Conservation (phyloP, 1,140 invertebrate genomes). For the Pinna nobilis region DNA sequence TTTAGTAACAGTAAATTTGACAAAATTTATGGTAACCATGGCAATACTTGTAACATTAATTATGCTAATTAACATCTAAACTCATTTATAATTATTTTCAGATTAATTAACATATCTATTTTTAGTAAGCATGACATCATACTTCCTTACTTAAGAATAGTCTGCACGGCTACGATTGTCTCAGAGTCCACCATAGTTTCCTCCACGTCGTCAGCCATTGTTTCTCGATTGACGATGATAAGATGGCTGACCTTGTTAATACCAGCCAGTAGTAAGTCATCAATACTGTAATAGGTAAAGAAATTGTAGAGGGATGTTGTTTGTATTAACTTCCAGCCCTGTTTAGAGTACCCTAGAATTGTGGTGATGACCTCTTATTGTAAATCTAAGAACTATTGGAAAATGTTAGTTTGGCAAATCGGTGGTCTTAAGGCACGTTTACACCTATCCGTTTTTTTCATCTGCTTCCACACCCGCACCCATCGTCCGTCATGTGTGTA, state of each 20-base stretch:
- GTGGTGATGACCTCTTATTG: too few relatives aligned
- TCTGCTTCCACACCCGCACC: too few relatives aligned
- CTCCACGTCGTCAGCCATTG: conserved; percentile 90
- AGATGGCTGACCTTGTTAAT: conserved; percentile 97
- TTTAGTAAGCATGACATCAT: neutral
- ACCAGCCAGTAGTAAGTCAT: conserved; percentile 93
- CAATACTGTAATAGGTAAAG: conserved; percentile 81
- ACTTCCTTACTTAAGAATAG: conserved; percentile 93
- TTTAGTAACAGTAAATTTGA: too few relatives aligned
- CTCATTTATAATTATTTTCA: neutral
- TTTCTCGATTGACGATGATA: conserved; percentile 97
- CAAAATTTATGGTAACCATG: neutral
- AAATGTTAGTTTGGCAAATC: neutral
- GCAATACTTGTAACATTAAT: too few relatives aligned
- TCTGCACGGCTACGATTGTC: conserved; percentile 98
- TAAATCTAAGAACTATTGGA: neutral
- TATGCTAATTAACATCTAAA: too few relatives aligned
- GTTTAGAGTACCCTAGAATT: too few relatives aligned
- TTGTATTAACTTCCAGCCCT: too few relatives aligned
- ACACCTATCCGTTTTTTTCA: too few relatives aligned
- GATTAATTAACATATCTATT: neutral
- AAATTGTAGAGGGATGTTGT: too few relatives aligned
- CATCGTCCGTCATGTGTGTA: too few relatives aligned
- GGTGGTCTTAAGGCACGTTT: too few relatives aligned
- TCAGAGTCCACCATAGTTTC: conserved; percentile 97